Conservation (phyloP, 2,113 vertebrate genomes). For the Pholis gunnellus region DNA sequence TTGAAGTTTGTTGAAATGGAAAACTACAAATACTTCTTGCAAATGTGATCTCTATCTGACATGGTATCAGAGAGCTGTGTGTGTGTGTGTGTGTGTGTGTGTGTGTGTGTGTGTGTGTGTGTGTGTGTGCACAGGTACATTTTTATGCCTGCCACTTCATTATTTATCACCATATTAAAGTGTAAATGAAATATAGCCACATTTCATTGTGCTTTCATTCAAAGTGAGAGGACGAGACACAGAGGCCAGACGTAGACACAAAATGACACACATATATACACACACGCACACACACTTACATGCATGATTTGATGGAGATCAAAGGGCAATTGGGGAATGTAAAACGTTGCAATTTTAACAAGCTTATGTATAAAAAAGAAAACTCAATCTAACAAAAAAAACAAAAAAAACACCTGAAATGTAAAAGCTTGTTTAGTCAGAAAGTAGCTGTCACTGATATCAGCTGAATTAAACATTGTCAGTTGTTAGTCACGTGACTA, state of each 20-base stretch:
- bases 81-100: background rate
- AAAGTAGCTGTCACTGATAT: conserved; percentile 22
- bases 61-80: background rate
- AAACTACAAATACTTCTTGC: background rate
- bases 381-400: background rate
- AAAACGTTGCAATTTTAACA: background rate
- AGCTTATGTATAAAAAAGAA: background rate
- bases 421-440: background rate
- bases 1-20: background rate
- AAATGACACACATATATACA: background rate
- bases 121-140: background rate
- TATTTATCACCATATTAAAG: conserved; percentile 31
- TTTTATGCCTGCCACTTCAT: conserved; percentile 15
- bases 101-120: background rate
- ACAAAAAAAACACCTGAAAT: background rate
- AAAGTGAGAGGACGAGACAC: background rate
- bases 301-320: background rate
- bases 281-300: background rate
- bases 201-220: conserved; percentile 29
- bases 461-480: conserved; percentile 28
- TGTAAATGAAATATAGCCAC: background rate
- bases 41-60: background rate
- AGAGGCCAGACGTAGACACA: background rate
- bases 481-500: background rate
- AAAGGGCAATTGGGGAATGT: background rate